phyloP scores from a whole-genome alignment of 2,888 invertebrate species.

The Synergus laeviventris region DNA sequence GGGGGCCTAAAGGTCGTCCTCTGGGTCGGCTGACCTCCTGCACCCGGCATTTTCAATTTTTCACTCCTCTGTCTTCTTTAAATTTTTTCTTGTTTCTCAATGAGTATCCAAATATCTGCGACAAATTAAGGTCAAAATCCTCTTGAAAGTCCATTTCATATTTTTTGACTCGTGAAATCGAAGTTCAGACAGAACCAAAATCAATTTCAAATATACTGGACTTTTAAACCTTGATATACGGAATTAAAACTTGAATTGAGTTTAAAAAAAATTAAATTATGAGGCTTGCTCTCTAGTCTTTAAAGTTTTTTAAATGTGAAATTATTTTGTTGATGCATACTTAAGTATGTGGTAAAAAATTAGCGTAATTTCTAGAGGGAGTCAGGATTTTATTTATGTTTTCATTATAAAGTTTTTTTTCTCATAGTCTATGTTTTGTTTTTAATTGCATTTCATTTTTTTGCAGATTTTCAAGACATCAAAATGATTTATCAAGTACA shows the following conservation, averaged over 20 bases:
- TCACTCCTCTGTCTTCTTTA: slow-evolving; percentile 21
- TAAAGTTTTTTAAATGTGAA: not conserved
- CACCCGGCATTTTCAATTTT: slow-evolving; percentile 73
- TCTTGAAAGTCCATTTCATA: not conserved
- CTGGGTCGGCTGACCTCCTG: slow-evolving; percentile 78
- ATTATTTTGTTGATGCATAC: not conserved
- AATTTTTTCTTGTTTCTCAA: slow-evolving; percentile 4
- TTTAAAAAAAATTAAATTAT: not conserved
- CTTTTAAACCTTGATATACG: not conserved
- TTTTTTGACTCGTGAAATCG: not conserved
- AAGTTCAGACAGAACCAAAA: not conserved
- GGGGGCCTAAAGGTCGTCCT: slow-evolving; percentile 85
- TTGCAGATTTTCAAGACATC: not conserved
- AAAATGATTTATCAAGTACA: not conserved
- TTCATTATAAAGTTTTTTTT: not conserved
- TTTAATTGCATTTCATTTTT: not conserved
- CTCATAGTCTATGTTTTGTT: not conserved
- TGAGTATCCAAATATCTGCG: slow-evolving; percentile 14
- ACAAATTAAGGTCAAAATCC: slow-evolving; percentile 5
- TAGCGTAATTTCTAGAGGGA: not conserved
- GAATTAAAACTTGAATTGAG: not conserved
- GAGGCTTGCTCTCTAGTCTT: not conserved
- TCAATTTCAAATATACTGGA: not conserved
- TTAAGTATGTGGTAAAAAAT: not conserved
- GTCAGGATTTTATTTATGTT: not conserved